phyloP scores from a whole-genome alignment of 2,888 invertebrate genomes.

The Himalopsyche kuldschensis region DNA sequence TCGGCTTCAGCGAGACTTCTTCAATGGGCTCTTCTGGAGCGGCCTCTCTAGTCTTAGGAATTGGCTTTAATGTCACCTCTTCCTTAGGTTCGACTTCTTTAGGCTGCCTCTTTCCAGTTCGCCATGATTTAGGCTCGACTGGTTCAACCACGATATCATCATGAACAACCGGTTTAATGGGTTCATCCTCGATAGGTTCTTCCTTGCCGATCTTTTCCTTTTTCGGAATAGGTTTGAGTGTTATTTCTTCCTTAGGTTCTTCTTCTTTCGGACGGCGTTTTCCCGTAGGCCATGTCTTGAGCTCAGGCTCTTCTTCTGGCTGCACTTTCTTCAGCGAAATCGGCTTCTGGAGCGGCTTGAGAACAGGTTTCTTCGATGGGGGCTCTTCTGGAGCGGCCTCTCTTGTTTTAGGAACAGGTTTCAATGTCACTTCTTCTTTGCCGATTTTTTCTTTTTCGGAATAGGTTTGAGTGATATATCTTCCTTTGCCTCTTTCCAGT shows the following conservation, averaged over 20 bases:
- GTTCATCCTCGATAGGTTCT: slow-evolving; percentile 41
- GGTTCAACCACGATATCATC: slow-evolving; percentile 38
- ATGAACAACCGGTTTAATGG: slow-evolving; percentile 2
- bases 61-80: slow-evolving; percentile 43
- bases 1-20: slow-evolving; percentile 36
- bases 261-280: slow-evolving; percentile 44
- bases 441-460: slow-evolving; percentile 45
- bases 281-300: slow-evolving; percentile 45
- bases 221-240: slow-evolving; percentile 40
- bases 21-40: slow-evolving; percentile 34
- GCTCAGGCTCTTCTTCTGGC: slow-evolving; percentile 42
- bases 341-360: slow-evolving; percentile 38
- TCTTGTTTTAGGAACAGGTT: slow-evolving; percentile 47
- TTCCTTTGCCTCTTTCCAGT: slow-evolving; percentile 45
- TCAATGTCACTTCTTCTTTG: slow-evolving; percentile 44
- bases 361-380: slow-evolving; percentile 39
- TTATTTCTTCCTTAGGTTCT: slow-evolving; percentile 43
- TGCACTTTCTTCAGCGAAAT: slow-evolving; percentile 46
- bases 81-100: slow-evolving; percentile 44
- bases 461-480: slow-evolving; percentile 51
- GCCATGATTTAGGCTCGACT: slow-evolving; percentile 43
- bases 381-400: slow-evolving; percentile 42
- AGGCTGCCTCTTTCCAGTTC: slow-evolving; percentile 44
- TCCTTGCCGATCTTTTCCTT: slow-evolving; percentile 45
- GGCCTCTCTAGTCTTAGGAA: too few relatives aligned